Evolutionary conservation across 2,797 vertebrate species (phyloP).

Genomic region (Rhinogobio ventralis): DNA sequence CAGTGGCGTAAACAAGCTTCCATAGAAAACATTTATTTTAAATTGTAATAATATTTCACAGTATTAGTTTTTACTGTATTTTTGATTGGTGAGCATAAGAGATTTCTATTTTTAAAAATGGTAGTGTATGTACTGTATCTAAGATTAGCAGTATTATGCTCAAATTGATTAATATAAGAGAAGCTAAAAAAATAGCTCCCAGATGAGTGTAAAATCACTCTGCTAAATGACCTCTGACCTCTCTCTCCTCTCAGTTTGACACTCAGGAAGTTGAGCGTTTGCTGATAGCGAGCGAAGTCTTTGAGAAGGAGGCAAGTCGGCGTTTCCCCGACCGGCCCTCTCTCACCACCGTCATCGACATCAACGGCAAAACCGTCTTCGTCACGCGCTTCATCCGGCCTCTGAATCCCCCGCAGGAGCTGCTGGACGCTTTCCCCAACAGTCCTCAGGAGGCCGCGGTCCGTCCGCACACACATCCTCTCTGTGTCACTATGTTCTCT

Average conservation of each 20-base stretch:
- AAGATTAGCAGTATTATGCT: background rate
- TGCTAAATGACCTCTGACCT: constrained; percentile 26
- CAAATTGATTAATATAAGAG: background rate
- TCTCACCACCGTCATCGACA: constrained; percentile 87
- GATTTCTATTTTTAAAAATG: too few relatives aligned
- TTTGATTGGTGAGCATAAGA: background rate
- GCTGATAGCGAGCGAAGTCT: constrained; percentile 86
- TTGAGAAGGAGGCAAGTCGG: constrained; percentile 82
- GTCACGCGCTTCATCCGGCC: constrained; percentile 89
- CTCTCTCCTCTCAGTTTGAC: constrained; percentile 83
- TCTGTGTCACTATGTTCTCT: constrained; percentile 16
- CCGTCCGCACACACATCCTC: constrained; percentile 54
- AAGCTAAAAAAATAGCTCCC: background rate
- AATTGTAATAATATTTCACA: background rate
- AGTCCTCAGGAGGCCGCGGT: constrained; percentile 82
- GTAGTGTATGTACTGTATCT: background rate
- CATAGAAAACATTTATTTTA: background rate
- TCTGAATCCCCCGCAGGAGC: constrained; percentile 88
- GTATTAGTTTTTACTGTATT: background rate
- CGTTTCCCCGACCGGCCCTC: constrained; percentile 86
- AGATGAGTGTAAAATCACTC: background rate
- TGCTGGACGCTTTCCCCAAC: constrained; percentile 78
- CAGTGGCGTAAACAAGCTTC: too few relatives aligned
- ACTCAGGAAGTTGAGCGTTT: constrained; percentile 90
- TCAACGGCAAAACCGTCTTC: constrained; percentile 92